Conservation (phyloP, 2,113 vertebrate genomes). For the Tyto alba region DNA sequence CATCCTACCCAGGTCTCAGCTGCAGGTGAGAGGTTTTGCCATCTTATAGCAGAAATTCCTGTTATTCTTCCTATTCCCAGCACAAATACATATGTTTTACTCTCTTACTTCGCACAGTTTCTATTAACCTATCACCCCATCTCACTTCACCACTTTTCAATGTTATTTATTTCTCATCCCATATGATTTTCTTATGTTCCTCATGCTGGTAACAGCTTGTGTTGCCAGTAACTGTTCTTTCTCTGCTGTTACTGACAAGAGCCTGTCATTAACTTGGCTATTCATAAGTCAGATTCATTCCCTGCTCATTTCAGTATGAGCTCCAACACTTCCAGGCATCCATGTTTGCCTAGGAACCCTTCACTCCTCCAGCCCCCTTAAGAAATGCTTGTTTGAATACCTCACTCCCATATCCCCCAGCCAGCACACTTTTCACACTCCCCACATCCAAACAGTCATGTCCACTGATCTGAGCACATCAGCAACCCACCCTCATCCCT, state of each 20-base stretch:
- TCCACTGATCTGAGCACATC: background rate
- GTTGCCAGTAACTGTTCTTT: conserved; percentile 15
- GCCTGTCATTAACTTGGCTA: conserved; percentile 5
- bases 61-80: background rate
- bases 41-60: background rate
- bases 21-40: background rate
- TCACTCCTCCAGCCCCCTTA: background rate
- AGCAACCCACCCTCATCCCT: background rate
- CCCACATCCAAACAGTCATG: background rate
- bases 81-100: background rate
- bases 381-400: background rate
- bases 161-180: background rate
- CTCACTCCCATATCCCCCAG: background rate
- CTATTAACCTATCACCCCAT: background rate
- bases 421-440: background rate
- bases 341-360: background rate
- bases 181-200: background rate
- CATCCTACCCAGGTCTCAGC: background rate
- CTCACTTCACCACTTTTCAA: background rate
- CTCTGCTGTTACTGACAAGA: conserved; percentile 1
- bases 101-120: background rate
- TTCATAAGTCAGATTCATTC: background rate
- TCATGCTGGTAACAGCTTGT: background rate
- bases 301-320: background rate
- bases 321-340: background rate